Conservation (phyloP, 2,113 vertebrate species). For the Zapornia atra region DNA sequence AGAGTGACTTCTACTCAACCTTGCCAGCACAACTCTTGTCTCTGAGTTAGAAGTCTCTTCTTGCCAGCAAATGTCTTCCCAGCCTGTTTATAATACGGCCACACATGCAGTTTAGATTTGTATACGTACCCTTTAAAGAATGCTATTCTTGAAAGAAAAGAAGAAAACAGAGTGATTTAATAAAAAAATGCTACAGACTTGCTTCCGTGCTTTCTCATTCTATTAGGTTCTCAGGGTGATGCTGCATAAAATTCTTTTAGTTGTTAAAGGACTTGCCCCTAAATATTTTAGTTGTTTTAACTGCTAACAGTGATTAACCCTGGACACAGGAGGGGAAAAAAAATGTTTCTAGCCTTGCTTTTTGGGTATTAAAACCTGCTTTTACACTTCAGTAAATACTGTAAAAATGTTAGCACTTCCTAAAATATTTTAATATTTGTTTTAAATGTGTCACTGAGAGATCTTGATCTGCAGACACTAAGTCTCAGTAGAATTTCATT, state of each 20-base stretch:
- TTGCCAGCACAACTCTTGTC: slow-evolving; percentile 23
- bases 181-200: background rate
- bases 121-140: background rate
- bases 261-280: background rate
- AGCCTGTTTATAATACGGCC: background rate
- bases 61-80: slow-evolving; percentile 30
- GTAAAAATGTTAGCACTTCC: background rate
- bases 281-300: background rate
- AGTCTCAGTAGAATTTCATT: background rate
- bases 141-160: background rate
- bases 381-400: background rate
- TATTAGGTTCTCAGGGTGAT: background rate
- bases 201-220: background rate
- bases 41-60: background rate
- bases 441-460: background rate
- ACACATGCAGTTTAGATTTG: background rate
- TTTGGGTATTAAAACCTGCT: background rate
- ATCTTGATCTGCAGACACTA: background rate
- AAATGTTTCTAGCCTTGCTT: background rate
- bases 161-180: background rate
- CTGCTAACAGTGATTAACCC: background rate
- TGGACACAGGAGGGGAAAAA: background rate
- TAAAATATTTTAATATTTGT: background rate
- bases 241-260: background rate
- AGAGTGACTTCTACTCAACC: slow-evolving; percentile 1